Conservation (phyloP, 2,113 vertebrate genomes). For the Dromas ardeola region DNA sequence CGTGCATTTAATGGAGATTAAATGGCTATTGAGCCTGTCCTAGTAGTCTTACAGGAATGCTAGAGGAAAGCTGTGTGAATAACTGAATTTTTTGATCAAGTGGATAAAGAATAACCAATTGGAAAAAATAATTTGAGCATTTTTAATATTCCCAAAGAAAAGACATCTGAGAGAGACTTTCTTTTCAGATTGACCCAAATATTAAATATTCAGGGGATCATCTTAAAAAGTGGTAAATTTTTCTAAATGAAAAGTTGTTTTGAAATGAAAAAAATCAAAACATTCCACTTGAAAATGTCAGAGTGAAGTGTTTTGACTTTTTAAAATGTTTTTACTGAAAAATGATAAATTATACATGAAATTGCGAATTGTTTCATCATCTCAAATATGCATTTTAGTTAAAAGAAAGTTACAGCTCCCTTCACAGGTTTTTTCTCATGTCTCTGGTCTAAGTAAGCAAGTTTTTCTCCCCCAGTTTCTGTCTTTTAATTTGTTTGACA, state of each 20-base stretch:
- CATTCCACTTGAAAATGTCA: constrained; percentile 55
- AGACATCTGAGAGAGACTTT: background rate
- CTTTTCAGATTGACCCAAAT: background rate
- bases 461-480: background rate
- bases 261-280: constrained; percentile 54
- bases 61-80: background rate
- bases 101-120: background rate
- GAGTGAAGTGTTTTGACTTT: constrained; percentile 63
- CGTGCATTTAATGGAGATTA: background rate
- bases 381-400: constrained; percentile 25
- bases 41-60: background rate
- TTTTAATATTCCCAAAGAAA: background rate
- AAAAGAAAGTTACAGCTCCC: constrained; percentile 5
- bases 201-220: background rate
- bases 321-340: constrained; percentile 42
- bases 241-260: constrained; percentile 56
- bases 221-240: background rate
- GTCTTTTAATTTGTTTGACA: constrained; percentile 6
- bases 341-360: constrained; percentile 63
- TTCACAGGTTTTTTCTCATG: background rate
- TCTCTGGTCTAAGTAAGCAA: background rate
- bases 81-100: background rate
- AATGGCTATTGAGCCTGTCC: background rate
- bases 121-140: background rate
- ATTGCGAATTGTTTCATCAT: constrained; percentile 47